Base-by-base conservation (phyloP, 2,797 vertebrate species). In the Yasuhikotakia modesta region DNA sequence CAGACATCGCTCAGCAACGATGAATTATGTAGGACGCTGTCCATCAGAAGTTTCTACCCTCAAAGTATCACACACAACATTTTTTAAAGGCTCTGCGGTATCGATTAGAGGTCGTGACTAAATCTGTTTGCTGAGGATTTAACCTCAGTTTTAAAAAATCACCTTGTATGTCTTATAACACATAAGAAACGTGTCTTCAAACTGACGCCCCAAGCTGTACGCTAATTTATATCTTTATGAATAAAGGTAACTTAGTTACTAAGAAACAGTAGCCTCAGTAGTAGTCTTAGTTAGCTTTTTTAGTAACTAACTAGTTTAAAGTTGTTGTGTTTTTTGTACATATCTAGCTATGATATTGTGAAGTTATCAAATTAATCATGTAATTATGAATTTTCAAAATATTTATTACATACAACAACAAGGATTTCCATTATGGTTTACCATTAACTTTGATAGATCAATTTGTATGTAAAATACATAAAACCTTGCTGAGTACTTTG, bases 1-100 rank as follows among this genome's bases (percentile, higher is more conserved):
- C 53, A 77, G 74, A 60, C 35, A 22, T 57, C 27, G 58, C 61
- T 45, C 24, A 55, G 35, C 43, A 1, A 35, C 71, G 53, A 65
- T 50, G 61, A 70, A 66, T 70, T 65, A 21, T 57, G 22, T 61
- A 19, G n/a, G 52, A 79, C n/a, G 60, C 68, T 76, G 73, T 77
- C 74, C 30, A 57, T 73, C 48, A 70, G 66, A 55, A 13, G 16
- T 43, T 43, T 30, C 30, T 68, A 58, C 17, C 39, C 39, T 39
- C n/a, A 53, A 60, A 39, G 53, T 57, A 68, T 76, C 60, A 58
- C n/a, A 68, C 13, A n/a, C 53, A 58, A 64, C 60, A 48, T 32
- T 68, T 45, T 76, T 48, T 48, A 60, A 73, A 60, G n/a, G 13
- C 7, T 19, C 43, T 46, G 12, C 19, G 0, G n/a, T 21, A 68